Conservation (phyloP, 1,140 invertebrate genomes). For the Drosophila teissieri region DNA sequence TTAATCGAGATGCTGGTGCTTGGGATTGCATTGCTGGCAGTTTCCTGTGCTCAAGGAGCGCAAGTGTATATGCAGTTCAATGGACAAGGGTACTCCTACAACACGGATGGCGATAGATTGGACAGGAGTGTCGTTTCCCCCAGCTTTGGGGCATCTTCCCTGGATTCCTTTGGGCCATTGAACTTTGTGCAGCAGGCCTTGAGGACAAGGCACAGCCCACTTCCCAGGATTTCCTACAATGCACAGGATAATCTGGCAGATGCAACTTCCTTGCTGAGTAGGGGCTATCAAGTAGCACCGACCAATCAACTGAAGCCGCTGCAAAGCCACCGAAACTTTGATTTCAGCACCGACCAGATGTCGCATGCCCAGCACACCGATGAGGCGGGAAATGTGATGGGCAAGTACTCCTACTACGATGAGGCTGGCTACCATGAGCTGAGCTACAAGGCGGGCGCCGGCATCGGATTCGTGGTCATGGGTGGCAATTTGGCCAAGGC, state of each 20-base stretch:
- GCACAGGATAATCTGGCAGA: constrained; percentile 3
- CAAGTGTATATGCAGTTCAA: constrained; percentile 66
- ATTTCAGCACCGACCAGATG: constrained; percentile 86
- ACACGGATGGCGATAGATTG: constrained; percentile 47
- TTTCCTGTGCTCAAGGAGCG: constrained; percentile 23
- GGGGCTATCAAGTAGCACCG: background rate
- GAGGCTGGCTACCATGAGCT: constrained; percentile 84
- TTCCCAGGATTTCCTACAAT: constrained; percentile 3
- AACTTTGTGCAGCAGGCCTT: constrained; percentile 58
- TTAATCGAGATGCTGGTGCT: constrained; percentile 32
- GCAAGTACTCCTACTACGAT: constrained; percentile 89
- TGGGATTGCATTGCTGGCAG: background rate
- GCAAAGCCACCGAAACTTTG: constrained; percentile 33
- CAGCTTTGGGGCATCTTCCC: constrained; percentile 29
- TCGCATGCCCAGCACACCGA: constrained; percentile 89
- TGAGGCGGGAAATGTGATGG: constrained; percentile 87
- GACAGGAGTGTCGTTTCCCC: constrained; percentile 23
- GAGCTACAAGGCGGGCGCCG: constrained; percentile 71
- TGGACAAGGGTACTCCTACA: constrained; percentile 61
- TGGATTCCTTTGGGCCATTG: constrained; percentile 6
- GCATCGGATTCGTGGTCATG: constrained; percentile 77
- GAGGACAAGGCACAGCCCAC: constrained; percentile 14
- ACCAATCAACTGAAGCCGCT: background rate
- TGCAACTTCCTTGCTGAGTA: constrained; percentile 5
- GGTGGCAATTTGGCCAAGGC: constrained; percentile 70